Conservation (phyloP, 2,888 invertebrate genomes). For the Perithous albicinctus region DNA sequence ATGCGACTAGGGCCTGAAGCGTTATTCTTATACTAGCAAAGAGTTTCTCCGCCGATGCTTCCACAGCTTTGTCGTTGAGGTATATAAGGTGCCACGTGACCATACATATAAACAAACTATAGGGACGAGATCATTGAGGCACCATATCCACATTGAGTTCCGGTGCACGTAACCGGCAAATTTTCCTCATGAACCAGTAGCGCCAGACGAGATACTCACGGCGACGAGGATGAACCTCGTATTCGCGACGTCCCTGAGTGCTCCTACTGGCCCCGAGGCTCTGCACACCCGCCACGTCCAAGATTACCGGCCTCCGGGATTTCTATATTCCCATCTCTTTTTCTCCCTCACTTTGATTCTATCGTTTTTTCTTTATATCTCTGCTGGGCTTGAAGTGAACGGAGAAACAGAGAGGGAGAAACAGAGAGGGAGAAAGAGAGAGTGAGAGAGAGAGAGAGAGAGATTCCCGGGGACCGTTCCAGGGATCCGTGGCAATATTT, state of each 20-base stretch:
- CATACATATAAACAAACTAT: not conserved
- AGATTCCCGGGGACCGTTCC: no score
- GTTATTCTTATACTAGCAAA: conserved; percentile 16
- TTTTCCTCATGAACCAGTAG: conserved; percentile 24
- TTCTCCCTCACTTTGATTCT: conserved; percentile 35
- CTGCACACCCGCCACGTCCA: conserved; percentile 21
- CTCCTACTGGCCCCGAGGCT: conserved; percentile 49
- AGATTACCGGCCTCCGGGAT: conserved; percentile 62
- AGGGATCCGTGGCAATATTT: conserved; percentile 78
- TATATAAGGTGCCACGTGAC: not conserved
- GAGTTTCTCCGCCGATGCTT: not conserved
- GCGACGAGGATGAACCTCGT: conserved; percentile 15
- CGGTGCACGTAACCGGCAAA: conserved; percentile 49
- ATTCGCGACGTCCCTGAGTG: conserved; percentile 51
- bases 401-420: no score
- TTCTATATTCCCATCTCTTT: conserved; percentile 52
- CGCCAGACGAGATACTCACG: conserved; percentile 10
- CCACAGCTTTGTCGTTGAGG: not conserved
- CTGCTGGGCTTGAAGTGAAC: conserved; percentile 17
- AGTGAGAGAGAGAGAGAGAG: conserved; percentile 39
- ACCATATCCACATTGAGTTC: conserved; percentile 31
- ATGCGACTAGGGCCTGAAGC: not conserved
- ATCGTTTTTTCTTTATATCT: conserved; percentile 54
- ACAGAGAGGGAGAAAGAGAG: no score
- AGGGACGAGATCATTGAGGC: not conserved